phyloP scores from a whole-genome alignment of 2,113 vertebrate species.

The Leucopsar rothschildi region DNA sequence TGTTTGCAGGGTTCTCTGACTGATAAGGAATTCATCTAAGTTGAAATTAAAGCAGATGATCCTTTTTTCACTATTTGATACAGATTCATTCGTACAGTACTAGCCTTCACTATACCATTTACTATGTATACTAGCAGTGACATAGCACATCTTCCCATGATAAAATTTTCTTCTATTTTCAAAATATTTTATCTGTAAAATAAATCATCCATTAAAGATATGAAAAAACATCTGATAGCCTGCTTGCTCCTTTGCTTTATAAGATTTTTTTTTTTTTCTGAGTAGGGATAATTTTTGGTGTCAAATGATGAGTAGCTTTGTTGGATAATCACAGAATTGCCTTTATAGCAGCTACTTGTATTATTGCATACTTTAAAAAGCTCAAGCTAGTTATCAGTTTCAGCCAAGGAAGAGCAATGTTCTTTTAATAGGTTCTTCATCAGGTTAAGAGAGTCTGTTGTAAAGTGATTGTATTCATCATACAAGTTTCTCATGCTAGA shows the following conservation, averaged over 20 bases:
- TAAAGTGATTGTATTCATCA: background rate
- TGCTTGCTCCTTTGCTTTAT: background rate
- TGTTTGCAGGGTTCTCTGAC: background rate
- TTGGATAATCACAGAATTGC: background rate
- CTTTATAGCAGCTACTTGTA: background rate
- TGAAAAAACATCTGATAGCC: background rate
- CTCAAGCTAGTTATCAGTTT: background rate
- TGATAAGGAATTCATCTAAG: background rate
- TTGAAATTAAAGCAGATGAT: background rate
- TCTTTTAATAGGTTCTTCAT: background rate
- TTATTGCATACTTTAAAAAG: background rate
- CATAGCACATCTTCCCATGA: background rate
- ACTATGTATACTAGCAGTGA: background rate
- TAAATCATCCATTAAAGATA: background rate
- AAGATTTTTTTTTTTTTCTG: background rate
- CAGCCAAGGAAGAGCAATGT: background rate
- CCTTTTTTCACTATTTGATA: background rate
- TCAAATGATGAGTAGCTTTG: background rate
- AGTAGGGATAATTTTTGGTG: background rate
- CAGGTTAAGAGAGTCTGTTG: background rate
- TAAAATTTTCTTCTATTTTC: background rate
- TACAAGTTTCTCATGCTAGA: background rate
- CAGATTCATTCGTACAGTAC: background rate
- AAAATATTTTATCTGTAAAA: background rate
- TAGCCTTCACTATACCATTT: background rate